Evolutionary conservation across 1,140 invertebrate genomes (phyloP).

Genomic region (Drosophila willistoni): DNA sequence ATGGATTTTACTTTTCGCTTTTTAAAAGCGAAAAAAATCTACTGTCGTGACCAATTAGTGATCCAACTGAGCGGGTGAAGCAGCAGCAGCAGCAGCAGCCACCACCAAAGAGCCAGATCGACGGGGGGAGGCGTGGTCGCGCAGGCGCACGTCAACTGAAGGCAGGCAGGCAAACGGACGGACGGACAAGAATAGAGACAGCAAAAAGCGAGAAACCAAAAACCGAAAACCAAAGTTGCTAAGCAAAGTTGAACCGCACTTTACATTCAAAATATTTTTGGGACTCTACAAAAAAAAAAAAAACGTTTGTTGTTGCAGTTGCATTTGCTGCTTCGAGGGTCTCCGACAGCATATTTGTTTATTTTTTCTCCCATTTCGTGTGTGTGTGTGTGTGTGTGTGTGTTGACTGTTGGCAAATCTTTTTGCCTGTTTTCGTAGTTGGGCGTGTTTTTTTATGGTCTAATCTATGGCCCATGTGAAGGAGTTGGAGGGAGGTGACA

Average conservation of each 20-base stretch:
- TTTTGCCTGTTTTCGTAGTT: constrained; percentile 34
- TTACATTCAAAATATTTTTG: constrained; percentile 81
- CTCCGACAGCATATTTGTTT: constrained; percentile 63
- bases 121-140: constrained; percentile 50
- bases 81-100: background rate
- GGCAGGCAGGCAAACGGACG: constrained; percentile 33
- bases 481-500: background rate
- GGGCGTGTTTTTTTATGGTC: constrained; percentile 59
- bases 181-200: constrained; percentile 68
- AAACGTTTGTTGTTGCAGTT: constrained; percentile 50
- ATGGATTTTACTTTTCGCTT: constrained; percentile 80
- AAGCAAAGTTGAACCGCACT: constrained; percentile 59
- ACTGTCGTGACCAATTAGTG: constrained; percentile 80
- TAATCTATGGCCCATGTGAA: constrained; percentile 11
- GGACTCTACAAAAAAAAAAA: constrained; percentile 61
- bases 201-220: constrained; percentile 47
- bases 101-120: background rate
- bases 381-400: constrained; percentile 26
- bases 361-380: background rate
- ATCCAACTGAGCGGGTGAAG: constrained; percentile 53
- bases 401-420: constrained; percentile 51
- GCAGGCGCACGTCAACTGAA: constrained; percentile 68
- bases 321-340: constrained; percentile 36
- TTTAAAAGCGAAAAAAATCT: constrained; percentile 43
- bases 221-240: constrained; percentile 45